Percentiles rank a stretch among this genome's conserved stretches.
Conservation (phyloP, 2,113 vertebrate genomes). For the Labrus mixtus region DNA sequence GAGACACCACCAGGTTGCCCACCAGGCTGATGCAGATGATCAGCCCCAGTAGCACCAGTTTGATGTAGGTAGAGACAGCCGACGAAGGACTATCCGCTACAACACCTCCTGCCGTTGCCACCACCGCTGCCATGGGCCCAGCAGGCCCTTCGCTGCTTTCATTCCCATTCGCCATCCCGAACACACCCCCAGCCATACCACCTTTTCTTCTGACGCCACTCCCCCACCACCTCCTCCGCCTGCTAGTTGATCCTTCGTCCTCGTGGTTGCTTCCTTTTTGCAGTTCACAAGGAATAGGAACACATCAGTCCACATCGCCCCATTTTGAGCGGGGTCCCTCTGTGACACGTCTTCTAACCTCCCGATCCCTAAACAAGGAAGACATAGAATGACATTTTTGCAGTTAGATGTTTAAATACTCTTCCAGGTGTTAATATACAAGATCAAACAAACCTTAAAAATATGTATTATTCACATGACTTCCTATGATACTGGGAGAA, state of each 20-base stretch:
- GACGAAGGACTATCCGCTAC: conserved; percentile 79
- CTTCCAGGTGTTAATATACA: neutral
- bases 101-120: conserved; percentile 82
- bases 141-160: conserved; percentile 80
- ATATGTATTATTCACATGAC: no score
- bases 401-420: neutral
- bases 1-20: conserved; percentile 89
- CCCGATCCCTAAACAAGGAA: conserved; percentile 55
- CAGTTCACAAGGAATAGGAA: conserved; percentile 73
- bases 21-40: conserved; percentile 91
- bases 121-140: conserved; percentile 76
- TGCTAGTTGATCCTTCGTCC: conserved; percentile 70
- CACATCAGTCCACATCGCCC: conserved; percentile 74
- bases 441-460: neutral
- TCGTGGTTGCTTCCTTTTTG: conserved; percentile 76
- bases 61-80: conserved; percentile 86
- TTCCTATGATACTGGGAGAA: neutral
- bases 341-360: conserved; percentile 1
- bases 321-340: conserved; percentile 67
- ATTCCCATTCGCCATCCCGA: conserved; percentile 86
- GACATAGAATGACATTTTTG: conserved; percentile 7
- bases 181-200: conserved; percentile 50
- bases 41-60: conserved; percentile 88
- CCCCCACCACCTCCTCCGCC: conserved; percentile 62
- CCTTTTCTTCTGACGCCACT: conserved; percentile 47